Evolutionary conservation across 2,797 vertebrate genomes (phyloP).

Genomic region (Iguana delicatissima): DNA sequence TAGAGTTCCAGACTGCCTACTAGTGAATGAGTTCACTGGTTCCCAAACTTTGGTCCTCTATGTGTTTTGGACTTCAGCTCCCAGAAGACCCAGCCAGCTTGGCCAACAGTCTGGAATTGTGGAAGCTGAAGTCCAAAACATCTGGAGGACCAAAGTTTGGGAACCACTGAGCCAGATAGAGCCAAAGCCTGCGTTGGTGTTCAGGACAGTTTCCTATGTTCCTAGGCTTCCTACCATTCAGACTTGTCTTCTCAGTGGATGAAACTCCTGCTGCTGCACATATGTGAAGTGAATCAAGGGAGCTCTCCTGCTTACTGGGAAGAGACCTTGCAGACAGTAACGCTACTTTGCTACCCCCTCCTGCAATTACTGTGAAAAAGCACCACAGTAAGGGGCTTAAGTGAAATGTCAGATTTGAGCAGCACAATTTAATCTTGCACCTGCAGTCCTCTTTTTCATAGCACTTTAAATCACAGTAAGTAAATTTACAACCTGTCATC

Average conservation of each 20-base stretch:
- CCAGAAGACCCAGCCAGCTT: too few species aligned
- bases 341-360: constrained; percentile 27
- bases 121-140: too few species aligned
- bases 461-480: constrained; percentile 45
- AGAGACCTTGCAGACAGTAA: constrained; percentile 20
- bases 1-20: background rate
- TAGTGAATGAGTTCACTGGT: too few species aligned
- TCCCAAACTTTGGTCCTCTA: too few species aligned
- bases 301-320: background rate
- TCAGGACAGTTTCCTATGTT: background rate
- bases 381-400: constrained; percentile 35
- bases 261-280: background rate
- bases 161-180: background rate
- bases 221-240: constrained; percentile 27
- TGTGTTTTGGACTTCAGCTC: too few species aligned
- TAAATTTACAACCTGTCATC: constrained; percentile 45
- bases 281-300: constrained; percentile 46
- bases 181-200: background rate
- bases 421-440: constrained; percentile 45
- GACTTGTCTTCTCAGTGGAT: background rate
- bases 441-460: constrained; percentile 34
- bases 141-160: too few species aligned
- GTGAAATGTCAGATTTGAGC: constrained; percentile 43
- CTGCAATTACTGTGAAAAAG: constrained; percentile 34
- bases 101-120: too few species aligned